A percentile compares a stretch with the other conserved stretches of the same genome.
Evolutionary conservation across 1,140 invertebrate species (phyloP).

Genomic region (Pollicipes pollicipes): DNA sequence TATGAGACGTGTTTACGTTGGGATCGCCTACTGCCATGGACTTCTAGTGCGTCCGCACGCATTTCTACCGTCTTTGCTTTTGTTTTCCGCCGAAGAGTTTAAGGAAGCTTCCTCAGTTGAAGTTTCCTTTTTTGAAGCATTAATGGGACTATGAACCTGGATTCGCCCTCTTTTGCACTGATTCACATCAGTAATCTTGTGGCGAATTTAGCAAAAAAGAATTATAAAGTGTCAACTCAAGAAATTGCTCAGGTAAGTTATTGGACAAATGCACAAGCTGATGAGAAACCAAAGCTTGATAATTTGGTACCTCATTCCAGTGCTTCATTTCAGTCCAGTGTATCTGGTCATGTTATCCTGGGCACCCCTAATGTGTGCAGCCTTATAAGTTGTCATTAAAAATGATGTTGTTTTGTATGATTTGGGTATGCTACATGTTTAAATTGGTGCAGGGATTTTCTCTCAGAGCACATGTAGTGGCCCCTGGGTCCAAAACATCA

Average conservation of each 20-base stretch:
- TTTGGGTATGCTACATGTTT: slow-evolving; percentile 1
- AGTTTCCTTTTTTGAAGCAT: slow-evolving; percentile 17
- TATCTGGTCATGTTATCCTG: slow-evolving; percentile 10
- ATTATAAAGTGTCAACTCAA: slow-evolving; percentile 68
- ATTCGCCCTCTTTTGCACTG: slow-evolving; percentile 19
- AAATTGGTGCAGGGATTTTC: neutral
- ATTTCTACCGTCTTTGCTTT: too few relatives aligned
- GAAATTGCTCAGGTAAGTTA: slow-evolving; percentile 52
- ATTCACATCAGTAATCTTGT: slow-evolving; percentile 42
- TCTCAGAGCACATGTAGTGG: too few relatives aligned
- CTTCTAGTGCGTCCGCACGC: too few relatives aligned
- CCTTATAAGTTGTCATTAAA: neutral
- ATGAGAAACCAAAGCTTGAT: slow-evolving; percentile 3
- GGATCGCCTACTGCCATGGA: too few relatives aligned
- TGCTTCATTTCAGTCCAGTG: slow-evolving; percentile 8
- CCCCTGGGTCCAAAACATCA: too few relatives aligned
- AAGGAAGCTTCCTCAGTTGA: slow-evolving; percentile 18
- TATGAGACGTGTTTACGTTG: too few relatives aligned
- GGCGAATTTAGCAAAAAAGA: slow-evolving; percentile 86
- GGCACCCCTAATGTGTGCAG: slow-evolving; percentile 3
- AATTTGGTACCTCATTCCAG: slow-evolving; percentile 12
- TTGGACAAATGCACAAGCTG: slow-evolving; percentile 9
- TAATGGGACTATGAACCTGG: slow-evolving; percentile 22
- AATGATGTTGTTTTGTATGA: slow-evolving; percentile 8
- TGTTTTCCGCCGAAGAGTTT: too few relatives aligned